These are phyloP conservation scores for Diploptera punctata DNA, from an alignment of 2,888 invertebrate species.

Conservation along the genomic window DNA sequence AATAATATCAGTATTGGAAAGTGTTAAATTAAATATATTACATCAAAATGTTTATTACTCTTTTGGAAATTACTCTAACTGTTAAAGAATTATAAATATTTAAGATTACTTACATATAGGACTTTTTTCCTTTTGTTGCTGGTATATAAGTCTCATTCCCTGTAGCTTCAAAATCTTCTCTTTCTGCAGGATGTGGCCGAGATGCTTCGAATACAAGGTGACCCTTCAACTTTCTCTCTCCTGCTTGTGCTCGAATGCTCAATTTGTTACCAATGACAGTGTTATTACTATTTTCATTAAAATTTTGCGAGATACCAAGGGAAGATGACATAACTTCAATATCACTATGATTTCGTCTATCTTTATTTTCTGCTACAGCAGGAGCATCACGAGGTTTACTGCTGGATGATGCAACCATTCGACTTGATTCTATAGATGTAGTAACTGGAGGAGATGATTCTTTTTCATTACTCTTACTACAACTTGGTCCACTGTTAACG, in stretches of 20 bases:
- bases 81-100: neutral
- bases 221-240: constrained; percentile 56
- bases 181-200: constrained; percentile 70
- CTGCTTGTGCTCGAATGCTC: neutral
- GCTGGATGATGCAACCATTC: neutral
- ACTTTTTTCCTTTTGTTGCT: constrained; percentile 51
- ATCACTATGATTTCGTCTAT: constrained; percentile 24
- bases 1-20: no score
- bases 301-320: neutral
- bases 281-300: neutral
- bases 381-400: constrained; percentile 56
- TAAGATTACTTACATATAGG: constrained; percentile 48
- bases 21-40: no score
- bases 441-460: constrained; percentile 28
- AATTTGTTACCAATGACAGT: constrained; percentile 2
- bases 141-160: constrained; percentile 68
- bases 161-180: constrained; percentile 75
- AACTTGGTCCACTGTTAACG: constrained; percentile 42
- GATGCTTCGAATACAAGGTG: constrained; percentile 73
- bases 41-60: no score
- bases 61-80: no score
- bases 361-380: constrained; percentile 46
- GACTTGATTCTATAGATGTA: constrained; percentile 40
- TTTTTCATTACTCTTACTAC: constrained; percentile 46
- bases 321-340: neutral